Evolutionary conservation across 2,797 vertebrate species (phyloP), one percentile per base, ranked within the genome.

Genomic region (Fistularia tabacaria): DNA sequence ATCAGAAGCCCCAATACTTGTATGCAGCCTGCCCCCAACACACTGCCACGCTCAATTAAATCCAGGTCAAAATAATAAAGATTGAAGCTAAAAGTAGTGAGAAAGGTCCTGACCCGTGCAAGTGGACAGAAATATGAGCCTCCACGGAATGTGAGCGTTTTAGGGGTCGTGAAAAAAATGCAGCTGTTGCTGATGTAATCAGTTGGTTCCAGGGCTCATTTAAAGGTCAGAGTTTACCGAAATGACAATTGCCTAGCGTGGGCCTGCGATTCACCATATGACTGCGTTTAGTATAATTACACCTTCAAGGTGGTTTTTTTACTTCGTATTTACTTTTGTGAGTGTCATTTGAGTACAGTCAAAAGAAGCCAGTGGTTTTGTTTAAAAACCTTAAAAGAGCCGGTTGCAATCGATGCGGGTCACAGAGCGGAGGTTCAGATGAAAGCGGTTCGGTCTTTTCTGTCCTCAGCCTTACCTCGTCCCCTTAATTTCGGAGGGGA

Each of bases 261-360:
- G 57, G 69, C 62, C 69, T 70, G 69, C 66, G 71, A 84, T 81
- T 79, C 80, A 73, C 85, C 90, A 92, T 88, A 81, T 92, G 90
- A 67, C 85, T 90, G 75, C 85, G 88, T 87, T 91, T 91, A 90
- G 61, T 71, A 69, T 88, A 89, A 91, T 90, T 87, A 74, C 84
- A 69, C 80, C 86, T 82, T 77, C 63, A 88, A 85, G 68, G 77
- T 77, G 64, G 59, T 13, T 38, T 8, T 79, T 89, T 83, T 77
- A 74, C 69, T 83, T 81, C 65, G 80, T 90, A 85, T 89, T 90
- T 88, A 80, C 85, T 78, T 90, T 89, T 82, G 59, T 74, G 60
- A 76, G 77, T 40, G 62, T 79, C 54, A 71, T 64, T 69, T 71
- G 69, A 85, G 77, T 74, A 61, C 51, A 62, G 62, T 66, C 81